A percentile compares a stretch with the other conserved stretches of the same genome.
Evolutionary conservation across 2,888 invertebrate species (phyloP).

Genomic region (Gastracanthus pulcherrimus): DNA sequence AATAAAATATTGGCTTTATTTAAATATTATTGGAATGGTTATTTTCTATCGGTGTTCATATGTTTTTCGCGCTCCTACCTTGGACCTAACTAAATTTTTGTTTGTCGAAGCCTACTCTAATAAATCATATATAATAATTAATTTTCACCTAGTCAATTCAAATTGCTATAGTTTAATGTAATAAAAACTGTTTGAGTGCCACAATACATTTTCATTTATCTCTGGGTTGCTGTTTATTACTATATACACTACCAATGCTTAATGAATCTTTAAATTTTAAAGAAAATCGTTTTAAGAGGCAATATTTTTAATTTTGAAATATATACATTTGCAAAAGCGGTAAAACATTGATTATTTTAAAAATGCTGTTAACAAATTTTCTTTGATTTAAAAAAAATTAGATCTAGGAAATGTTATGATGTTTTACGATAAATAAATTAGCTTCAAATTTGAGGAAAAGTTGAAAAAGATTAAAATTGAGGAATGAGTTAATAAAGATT

Average conservation of each 20-base stretch:
- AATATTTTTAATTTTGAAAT: no score
- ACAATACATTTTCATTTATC: neutral
- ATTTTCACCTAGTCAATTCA: neutral
- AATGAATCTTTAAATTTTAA: neutral
- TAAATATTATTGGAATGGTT: neutral
- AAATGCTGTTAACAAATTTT: no score
- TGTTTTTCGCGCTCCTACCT: conserved; percentile 3
- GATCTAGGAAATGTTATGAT: no score
- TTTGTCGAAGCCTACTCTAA: neutral
- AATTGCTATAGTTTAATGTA: neutral
- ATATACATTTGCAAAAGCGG: no score
- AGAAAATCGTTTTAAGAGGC: no score
- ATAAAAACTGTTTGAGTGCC: neutral
- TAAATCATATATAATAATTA: neutral
- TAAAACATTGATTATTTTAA: no score
- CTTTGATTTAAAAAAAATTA: no score
- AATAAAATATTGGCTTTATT: neutral
- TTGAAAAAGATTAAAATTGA: no score
- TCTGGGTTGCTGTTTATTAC: neutral
- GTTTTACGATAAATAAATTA: no score
- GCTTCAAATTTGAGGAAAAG: no score
- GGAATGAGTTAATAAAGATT: no score
- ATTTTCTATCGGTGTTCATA: conserved; percentile 12
- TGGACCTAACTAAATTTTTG: neutral
- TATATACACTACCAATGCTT: neutral